Conservation (phyloP, 2,888 invertebrate genomes). For the Nudaria mundana region DNA sequence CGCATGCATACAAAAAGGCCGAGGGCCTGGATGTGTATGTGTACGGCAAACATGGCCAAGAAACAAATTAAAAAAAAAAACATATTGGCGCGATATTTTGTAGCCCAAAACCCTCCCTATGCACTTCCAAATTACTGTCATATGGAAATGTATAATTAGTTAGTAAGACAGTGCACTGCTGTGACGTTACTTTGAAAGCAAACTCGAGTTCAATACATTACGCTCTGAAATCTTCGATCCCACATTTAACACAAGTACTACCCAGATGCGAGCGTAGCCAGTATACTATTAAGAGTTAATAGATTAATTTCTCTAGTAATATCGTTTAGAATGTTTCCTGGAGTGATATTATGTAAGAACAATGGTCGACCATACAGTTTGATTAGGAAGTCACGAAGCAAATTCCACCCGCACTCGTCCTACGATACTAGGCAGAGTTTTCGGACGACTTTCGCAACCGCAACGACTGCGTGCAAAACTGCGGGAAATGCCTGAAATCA, state of each 20-base stretch:
- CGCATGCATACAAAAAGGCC: conserved; percentile 50
- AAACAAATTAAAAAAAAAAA: conserved; percentile 7
- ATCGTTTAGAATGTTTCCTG: too few relatives aligned
- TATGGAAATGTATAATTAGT: conserved; percentile 1
- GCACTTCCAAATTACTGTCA: conserved; percentile 25
- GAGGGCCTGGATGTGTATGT: conserved; percentile 35
- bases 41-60: conserved; percentile 12
- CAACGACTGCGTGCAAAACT: too few relatives aligned
- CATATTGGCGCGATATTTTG: conserved; percentile 7
- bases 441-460: too few relatives aligned
- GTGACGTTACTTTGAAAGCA: conserved; percentile 28
- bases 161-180: conserved; percentile 4
- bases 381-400: too few relatives aligned
- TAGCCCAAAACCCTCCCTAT: conserved; percentile 12
- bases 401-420: too few relatives aligned
- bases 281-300: too few relatives aligned
- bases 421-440: too few relatives aligned
- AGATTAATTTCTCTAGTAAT: too few relatives aligned
- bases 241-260: conserved; percentile 12
- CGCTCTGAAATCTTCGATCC: conserved; percentile 24
- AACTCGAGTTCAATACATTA: conserved; percentile 17
- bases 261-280: conserved; percentile 8
- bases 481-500: too few relatives aligned
- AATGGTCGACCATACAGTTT: too few relatives aligned
- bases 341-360: too few relatives aligned